Base-by-base conservation (phyloP, 2,888 invertebrate species). In the Temnothorax unifasciatus region DNA sequence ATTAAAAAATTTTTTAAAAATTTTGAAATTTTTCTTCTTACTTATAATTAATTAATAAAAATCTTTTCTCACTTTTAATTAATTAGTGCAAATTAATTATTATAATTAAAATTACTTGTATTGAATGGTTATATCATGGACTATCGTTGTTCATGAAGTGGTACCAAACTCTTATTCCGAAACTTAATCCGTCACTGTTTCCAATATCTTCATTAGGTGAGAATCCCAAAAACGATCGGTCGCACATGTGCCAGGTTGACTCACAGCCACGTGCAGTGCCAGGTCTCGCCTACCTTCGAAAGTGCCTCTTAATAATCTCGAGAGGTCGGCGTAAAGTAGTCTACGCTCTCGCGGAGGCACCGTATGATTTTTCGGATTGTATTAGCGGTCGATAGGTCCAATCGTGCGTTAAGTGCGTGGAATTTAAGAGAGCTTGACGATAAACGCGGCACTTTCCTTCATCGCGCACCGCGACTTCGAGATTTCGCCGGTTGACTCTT, bases 151-250 rank as follows among this genome's bases (percentile, higher is more conserved):
- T 63, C 9, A 34, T 9, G 3, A 21, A 21, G 9, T 21, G 29
- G 9, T 21, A 15, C 8, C 3, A 15, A 47, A 50, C 4, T 57
- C 18, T 9, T 9, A 29, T 3, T n/a, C 4, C 25, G 38, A 25
- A 50, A 29, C 21, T 68, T 52, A 52, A 76, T 66, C 68, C 68
- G 52, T 68, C 18, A 71, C 57, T 85, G 89, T 47, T 25, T 50
- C 5, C 29, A 44, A 74, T 29, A 44, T 2, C 89, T 92, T 93
- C 90, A 90, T 93, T 92, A 91, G 83, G 64, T 82, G 77, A 87
- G 91, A 89, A 91, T 92, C 88, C 86, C 85, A 68, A 82, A 71
- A 83, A 86, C 68, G 74, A 84, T 59, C 77, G 69, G 81, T 84
- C 85, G 86, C 83, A 77, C 79, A 85, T 85, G 83, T 71, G 76